These are phyloP conservation scores for Agapornis roseicollis DNA, from an alignment of 2,113 vertebrate genomes.

Conservation along the genomic window DNA sequence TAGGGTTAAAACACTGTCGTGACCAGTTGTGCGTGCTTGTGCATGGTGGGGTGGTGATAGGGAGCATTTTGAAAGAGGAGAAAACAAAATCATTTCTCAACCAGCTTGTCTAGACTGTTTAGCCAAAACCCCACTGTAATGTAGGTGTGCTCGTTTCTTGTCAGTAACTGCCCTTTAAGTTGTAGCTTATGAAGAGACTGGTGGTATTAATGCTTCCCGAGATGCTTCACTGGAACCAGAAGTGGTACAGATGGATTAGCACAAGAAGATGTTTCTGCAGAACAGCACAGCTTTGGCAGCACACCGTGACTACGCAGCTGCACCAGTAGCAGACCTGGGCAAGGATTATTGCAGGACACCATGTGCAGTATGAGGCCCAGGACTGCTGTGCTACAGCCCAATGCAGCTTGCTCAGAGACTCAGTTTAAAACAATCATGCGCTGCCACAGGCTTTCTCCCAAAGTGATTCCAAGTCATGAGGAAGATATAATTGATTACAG, in stretches of 20 bases:
- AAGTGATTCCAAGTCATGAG: not conserved
- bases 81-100: not conserved
- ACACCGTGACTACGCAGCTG: accelerated
- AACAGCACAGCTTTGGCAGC: not conserved
- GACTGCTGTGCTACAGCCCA: not conserved
- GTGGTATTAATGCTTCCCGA: not conserved
- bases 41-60: too few species aligned
- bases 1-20: not conserved
- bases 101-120: not conserved
- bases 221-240: not conserved
- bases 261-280: not conserved
- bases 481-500: not conserved
- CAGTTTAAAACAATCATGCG: not conserved
- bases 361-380: accelerated
- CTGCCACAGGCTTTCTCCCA: not conserved
- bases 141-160: not conserved
- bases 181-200: not conserved
- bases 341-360: not conserved
- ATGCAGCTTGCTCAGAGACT: not conserved
- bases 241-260: not conserved
- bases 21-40: not conserved
- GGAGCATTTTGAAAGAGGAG: not conserved
- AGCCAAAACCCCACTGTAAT: not conserved
- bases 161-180: not conserved
- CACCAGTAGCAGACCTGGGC: not conserved